Base-by-base conservation (phyloP, 2,888 invertebrate genomes). In the Penaeus monodon region DNA sequence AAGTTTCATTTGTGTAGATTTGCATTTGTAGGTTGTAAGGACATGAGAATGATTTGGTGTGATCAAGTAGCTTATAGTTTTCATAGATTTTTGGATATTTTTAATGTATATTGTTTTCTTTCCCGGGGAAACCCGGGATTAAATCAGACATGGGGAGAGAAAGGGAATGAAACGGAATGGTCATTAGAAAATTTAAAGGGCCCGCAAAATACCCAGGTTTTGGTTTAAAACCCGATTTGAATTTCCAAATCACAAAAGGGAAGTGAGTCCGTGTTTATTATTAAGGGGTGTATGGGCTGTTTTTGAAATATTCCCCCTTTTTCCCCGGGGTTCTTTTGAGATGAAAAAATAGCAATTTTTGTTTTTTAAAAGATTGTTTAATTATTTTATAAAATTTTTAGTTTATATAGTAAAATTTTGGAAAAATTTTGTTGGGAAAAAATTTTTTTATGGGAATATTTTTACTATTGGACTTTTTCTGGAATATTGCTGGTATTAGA, bases 131-230 rank as follows among this genome's bases (percentile, higher is more conserved):
- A n/a, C n/a, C 66, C 78, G 38, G 8, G 27, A 85, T 66, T 88
- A 88, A 88, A 44, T 57, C 74, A 49, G 63, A 90, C 1, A 90
- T 92, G 49, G 94, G 94, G 0, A 93, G 94, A 89, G 95, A 96
- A 96, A 92, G 92, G 95, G 84, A 93, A 95, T 81, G 93, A 93
- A 77, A 91, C 97, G 85, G 95, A 96, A 91, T 93, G 94, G 79
- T 93, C 93, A 88, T 93, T 94, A 33, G 94, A 94, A 91, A 93
- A n/a, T n/a, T 95, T 90, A 95, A 95, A 91, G 93, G 93, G 91
- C 93, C 94, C 0, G 68, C 83, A 20, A 93, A 94, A 87, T 94
- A 94, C 90, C 92, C 92, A 68, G 95, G 95, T 0, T 94, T 94
- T 85, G 92, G 93, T 79, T 92, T 96, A 20, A 91, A 91, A 77